Percentiles rank a stretch among this genome's conserved stretches.
These are phyloP conservation scores for Keiferia lycopersicella DNA, from an alignment of 2,888 invertebrate species.

Conservation along the genomic window DNA sequence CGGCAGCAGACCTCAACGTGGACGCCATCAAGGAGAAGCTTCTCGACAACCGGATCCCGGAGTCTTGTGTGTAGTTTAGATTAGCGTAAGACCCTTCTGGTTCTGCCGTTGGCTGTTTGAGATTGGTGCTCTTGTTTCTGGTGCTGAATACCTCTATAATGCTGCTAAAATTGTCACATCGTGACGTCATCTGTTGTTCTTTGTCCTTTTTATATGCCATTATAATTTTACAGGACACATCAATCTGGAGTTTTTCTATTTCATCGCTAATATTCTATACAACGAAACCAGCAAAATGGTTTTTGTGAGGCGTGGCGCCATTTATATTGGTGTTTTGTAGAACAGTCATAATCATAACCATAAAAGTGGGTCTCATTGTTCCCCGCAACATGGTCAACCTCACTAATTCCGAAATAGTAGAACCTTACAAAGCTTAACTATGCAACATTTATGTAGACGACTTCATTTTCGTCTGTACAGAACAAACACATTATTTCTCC, in stretches of 20 bases:
- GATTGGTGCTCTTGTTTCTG: not conserved
- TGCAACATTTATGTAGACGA: conserved; percentile 11
- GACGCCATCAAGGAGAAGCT: conserved; percentile 93
- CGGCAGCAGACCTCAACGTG: conserved; percentile 84
- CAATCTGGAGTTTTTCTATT: too few relatives aligned
- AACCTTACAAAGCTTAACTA: conserved; percentile 3
- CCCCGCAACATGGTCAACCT: not conserved
- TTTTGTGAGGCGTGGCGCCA: too few relatives aligned
- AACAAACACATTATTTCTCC: conserved; percentile 9
- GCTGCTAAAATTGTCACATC: too few relatives aligned
- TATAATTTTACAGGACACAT: too few relatives aligned
- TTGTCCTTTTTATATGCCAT: too few relatives aligned
- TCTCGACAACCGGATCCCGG: conserved; percentile 92
- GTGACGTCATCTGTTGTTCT: too few relatives aligned
- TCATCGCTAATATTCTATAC: too few relatives aligned
- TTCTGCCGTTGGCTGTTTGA: not conserved
- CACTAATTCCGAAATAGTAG: not conserved
- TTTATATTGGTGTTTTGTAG: too few relatives aligned
- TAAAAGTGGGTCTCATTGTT: not conserved
- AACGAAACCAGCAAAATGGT: too few relatives aligned
- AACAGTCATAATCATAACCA: too few relatives aligned
- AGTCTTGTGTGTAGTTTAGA: conserved; percentile 89
- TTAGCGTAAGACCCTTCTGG: conserved; percentile 19
- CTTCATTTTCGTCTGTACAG: not conserved
- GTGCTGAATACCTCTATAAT: too few relatives aligned